Percentiles rank a stretch among this genome's conserved stretches.
These are phyloP conservation scores for Coranthus polyacanthus DNA, from an alignment of 2,797 vertebrate genomes.

Conservation along the genomic window DNA sequence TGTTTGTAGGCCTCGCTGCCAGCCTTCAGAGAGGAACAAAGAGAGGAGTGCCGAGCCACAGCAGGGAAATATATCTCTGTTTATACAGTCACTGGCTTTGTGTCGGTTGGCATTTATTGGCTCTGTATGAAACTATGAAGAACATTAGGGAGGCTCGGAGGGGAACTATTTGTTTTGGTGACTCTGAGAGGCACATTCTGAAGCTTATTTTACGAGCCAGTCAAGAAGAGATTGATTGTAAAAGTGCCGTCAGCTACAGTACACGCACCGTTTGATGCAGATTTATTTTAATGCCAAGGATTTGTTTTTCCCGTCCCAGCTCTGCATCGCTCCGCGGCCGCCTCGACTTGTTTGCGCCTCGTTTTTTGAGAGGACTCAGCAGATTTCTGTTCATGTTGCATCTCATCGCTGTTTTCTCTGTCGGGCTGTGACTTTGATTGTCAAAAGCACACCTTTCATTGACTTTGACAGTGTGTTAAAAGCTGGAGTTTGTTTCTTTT, in stretches of 20 bases:
- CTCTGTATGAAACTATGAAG: constrained; percentile 32
- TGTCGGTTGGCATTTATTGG: constrained; percentile 50
- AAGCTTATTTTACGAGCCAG: constrained; percentile 33
- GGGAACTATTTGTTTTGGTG: constrained; percentile 43
- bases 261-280: constrained; percentile 6
- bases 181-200: constrained; percentile 34
- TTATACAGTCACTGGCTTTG: constrained; percentile 19
- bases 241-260: constrained; percentile 43
- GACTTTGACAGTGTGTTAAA: background rate
- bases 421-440: constrained; percentile 16
- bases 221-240: constrained; percentile 50
- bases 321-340: constrained; percentile 27
- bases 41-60: constrained; percentile 32
- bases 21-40: constrained; percentile 30
- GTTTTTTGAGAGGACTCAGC: constrained; percentile 27
- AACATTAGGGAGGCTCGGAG: constrained; percentile 7
- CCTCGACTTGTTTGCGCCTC: constrained; percentile 35
- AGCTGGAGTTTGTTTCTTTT: constrained; percentile 19
- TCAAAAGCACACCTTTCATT: background rate
- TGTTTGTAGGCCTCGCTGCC: constrained; percentile 38
- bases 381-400: constrained; percentile 41
- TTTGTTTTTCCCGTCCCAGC: background rate
- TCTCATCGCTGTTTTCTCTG: constrained; percentile 24
- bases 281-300: constrained; percentile 19
- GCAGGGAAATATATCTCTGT: constrained; percentile 38